Conservation (phyloP, 2,888 invertebrate genomes). For the Pterostichus niger region DNA sequence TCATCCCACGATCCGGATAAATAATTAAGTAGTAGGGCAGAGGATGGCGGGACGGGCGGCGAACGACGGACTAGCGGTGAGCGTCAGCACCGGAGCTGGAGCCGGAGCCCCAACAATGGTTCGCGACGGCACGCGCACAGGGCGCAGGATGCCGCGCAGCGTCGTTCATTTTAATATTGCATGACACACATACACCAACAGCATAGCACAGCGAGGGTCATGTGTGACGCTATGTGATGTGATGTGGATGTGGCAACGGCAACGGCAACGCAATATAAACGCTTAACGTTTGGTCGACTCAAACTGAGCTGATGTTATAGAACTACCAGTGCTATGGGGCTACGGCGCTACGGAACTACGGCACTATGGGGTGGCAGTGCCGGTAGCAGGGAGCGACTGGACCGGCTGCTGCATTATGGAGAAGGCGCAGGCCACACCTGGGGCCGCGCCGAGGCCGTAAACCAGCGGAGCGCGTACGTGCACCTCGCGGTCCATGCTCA, state of each 20-base stretch:
- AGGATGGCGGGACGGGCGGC: conserved; percentile 3
- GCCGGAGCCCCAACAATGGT: conserved; percentile 28
- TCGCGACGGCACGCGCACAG: conserved; percentile 10
- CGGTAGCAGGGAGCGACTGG: conserved; percentile 11
- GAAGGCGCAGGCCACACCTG: conserved; percentile 65
- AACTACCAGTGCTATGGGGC: not conserved
- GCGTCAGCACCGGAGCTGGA: conserved; percentile 23
- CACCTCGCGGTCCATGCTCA: conserved; percentile 69
- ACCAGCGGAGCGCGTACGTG: conserved; percentile 69
- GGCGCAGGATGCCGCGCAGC: conserved; percentile 49
- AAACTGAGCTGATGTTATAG: not conserved
- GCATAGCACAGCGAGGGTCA: conserved; percentile 28
- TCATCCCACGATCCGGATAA: conserved; percentile 65
- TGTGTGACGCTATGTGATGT: conserved; percentile 45
- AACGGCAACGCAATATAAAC: conserved; percentile 50
- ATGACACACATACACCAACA: conserved; percentile 55
- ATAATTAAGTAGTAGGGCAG: conserved; percentile 64
- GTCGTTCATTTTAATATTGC: conserved; percentile 66
- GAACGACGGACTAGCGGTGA: conserved; percentile 6
- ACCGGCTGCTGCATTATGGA: conserved; percentile 65
- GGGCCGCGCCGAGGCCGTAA: conserved; percentile 64
- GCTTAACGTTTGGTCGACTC: conserved; percentile 48
- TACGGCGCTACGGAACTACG: not conserved
- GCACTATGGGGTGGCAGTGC: not conserved
- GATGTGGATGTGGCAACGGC: conserved; percentile 28